phyloP scores from a whole-genome alignment of 2,888 invertebrate species.

The Hipparchia semele region DNA sequence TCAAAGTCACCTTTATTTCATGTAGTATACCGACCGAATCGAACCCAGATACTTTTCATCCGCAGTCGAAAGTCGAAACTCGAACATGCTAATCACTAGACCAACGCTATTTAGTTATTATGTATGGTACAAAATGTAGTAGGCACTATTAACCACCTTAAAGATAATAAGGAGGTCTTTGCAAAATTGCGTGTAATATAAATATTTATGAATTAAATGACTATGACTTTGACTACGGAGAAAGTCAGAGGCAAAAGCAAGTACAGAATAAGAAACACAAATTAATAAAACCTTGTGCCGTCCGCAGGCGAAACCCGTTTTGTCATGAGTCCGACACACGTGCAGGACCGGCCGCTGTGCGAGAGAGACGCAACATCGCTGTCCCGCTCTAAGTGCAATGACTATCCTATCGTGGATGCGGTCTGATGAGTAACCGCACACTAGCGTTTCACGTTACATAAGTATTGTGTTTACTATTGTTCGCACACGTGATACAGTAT shows the following conservation, averaged over 20 bases:
- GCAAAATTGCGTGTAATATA: no score
- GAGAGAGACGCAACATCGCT: slow-evolving; percentile 52
- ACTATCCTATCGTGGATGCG: slow-evolving; percentile 59
- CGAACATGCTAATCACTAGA: no score
- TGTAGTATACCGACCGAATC: no score
- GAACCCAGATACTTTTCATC: no score
- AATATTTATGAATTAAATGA: no score
- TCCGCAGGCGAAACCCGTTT: slow-evolving; percentile 75
- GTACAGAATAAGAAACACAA: slow-evolving; percentile 69
- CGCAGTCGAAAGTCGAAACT: no score
- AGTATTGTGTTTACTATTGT: slow-evolving; percentile 44
- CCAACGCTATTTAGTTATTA: no score
- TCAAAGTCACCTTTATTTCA: not conserved
- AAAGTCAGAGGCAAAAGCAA: not conserved
- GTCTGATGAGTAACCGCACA: slow-evolving; percentile 44
- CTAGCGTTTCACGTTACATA: slow-evolving; percentile 47
- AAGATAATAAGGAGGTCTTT: no score
- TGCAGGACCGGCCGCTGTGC: slow-evolving; percentile 66
- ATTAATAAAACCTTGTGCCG: slow-evolving; percentile 79
- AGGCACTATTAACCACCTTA: no score
- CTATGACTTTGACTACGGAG: not conserved
- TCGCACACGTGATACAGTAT: slow-evolving; percentile 33
- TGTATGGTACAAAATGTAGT: no score
- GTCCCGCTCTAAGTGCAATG: slow-evolving; percentile 59
- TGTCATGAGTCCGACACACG: slow-evolving; percentile 65